Base-by-base conservation (phyloP, 2,113 vertebrate genomes). In the Gasterosteus aculeatus region DNA sequence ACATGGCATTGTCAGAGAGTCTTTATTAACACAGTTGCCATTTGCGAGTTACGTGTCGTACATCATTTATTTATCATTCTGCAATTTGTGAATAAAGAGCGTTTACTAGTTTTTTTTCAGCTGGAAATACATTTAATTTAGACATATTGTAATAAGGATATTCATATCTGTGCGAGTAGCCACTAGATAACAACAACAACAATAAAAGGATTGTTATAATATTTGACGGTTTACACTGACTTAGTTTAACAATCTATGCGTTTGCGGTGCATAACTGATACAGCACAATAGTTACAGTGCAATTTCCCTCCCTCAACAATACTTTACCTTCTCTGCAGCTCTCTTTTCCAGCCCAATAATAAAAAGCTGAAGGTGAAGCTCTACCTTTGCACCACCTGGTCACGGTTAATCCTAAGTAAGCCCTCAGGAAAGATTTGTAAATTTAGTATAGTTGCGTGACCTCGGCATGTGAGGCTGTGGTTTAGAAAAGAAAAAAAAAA, bases 361-460 rank as follows among this genome's bases (percentile, higher is more conserved):
- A n/a, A 73, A 72, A 42, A 61, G 22, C 7, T 44, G 26, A 14
- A 72, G 42, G 58, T 80, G 44, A 29, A 68, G 64, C 69, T 53
- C n/a, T 69, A 56, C 33, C 53, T 77, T 75, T 12, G 15, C 75
- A 75, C 79, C 88, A 90, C 80, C 89, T 87, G 85, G 83, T 71
- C 4, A 14, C 54, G 78, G 69, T 7, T n/a, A 72, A 33, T 66
- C 85, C 73, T 29, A 22, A 57, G 33, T 26, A 22, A 87, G 73
- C 80, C 78, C 78, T 62, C 41, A 6, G 80, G 53, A 82, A 1
- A 18, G 75, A 85, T 81, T 78, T 61, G 65, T n/a, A 0, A n/a
- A 77, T 58, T 72, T 63, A 31, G 54, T 59, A 63, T 39, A 59
- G 41, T 10, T 74, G 68, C 51, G 49, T 75, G 78, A 70, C 70